phyloP scores from a whole-genome alignment of 2,888 invertebrate genomes.

The Chloroclystis v-ata region DNA sequence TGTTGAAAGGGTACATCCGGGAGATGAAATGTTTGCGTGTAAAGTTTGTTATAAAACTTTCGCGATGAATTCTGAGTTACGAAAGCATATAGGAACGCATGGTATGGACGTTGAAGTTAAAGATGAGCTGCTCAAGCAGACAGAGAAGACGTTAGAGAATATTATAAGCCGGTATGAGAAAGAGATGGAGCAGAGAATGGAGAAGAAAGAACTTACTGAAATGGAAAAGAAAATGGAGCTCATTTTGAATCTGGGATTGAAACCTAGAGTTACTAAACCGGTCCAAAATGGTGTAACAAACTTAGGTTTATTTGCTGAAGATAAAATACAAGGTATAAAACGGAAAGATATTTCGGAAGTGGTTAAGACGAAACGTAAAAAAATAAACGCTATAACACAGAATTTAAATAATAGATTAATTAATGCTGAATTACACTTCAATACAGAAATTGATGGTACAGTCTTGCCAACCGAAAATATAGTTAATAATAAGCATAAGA shows the following conservation, averaged over 20 bases:
- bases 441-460: no score
- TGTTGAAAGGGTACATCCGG: constrained; percentile 8
- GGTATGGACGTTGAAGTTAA: background rate
- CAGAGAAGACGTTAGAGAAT: background rate
- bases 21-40: constrained; percentile 7
- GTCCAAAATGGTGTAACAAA: background rate
- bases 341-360: background rate
- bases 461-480: background rate
- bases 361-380: background rate
- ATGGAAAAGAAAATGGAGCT: constrained; percentile 1
- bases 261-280: background rate
- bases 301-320: background rate
- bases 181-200: background rate
- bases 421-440: no score
- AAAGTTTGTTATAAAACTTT: constrained; percentile 6
- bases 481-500: background rate
- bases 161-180: background rate
- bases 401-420: no score
- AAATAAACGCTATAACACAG: background rate
- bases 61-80: constrained; percentile 3
- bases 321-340: background rate
- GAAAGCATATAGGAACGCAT: constrained; percentile 1
- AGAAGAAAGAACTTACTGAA: background rate
- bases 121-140: background rate
- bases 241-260: background rate